Evolutionary conservation across 2,797 vertebrate species (phyloP).

Genomic region (Betta splendens): DNA sequence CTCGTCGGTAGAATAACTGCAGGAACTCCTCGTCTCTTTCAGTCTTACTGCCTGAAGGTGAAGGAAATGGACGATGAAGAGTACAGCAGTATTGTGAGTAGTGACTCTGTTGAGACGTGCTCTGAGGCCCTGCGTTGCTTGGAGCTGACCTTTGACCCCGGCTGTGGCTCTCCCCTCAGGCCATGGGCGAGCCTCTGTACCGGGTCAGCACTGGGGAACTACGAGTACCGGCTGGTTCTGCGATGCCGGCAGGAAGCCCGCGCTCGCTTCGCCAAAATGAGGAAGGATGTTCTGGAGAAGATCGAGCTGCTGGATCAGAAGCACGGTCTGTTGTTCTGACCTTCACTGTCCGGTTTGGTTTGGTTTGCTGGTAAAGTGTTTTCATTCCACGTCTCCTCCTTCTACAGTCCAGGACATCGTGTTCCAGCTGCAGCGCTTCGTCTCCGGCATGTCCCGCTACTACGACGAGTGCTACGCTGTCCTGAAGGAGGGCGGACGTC

Average conservation of each 20-base stretch:
- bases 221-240: constrained; percentile 94
- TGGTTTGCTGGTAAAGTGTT: too few relatives aligned
- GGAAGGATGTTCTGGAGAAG: constrained; percentile 98
- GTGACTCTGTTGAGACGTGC: too few relatives aligned
- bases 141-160: too few relatives aligned
- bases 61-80: constrained; percentile 99
- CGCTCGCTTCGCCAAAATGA: constrained; percentile 95
- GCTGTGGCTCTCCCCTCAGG: constrained; percentile 75
- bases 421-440: constrained; percentile 98
- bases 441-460: constrained; percentile 97
- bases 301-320: constrained; percentile 98
- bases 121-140: too few relatives aligned
- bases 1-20: not conserved
- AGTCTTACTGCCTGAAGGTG: constrained; percentile 99
- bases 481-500: constrained; percentile 92
- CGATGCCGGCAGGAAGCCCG: constrained; percentile 97
- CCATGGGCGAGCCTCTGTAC: constrained; percentile 94
- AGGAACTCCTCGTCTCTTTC: constrained; percentile 48
- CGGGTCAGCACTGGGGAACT: constrained; percentile 97
- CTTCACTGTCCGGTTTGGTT: too few relatives aligned
- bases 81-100: constrained; percentile 97
- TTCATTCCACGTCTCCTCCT: too few relatives aligned
- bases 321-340: constrained; percentile 85
- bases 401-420: constrained; percentile 95
- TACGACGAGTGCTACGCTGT: constrained; percentile 94